Percentiles rank a stretch among this genome's conserved stretches.
These are phyloP conservation scores for Hydrolagus affinis DNA, from an alignment of 2,113 vertebrate genomes.

Conservation along the genomic window DNA sequence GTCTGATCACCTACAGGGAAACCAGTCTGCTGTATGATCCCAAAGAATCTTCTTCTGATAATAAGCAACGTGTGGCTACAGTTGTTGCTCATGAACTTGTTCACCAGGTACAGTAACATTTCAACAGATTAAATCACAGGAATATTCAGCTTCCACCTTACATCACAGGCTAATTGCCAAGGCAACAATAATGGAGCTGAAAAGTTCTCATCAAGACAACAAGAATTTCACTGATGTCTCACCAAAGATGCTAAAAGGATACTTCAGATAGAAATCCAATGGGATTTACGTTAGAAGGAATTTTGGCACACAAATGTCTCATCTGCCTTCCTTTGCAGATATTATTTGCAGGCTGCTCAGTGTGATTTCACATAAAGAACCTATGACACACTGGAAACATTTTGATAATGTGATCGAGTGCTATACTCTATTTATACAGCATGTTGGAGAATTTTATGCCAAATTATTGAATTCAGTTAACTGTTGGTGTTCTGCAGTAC, in stretches of 20 bases:
- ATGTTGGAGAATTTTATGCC: no score
- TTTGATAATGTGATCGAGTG: no score
- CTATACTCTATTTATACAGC: no score
- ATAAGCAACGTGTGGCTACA: constrained; percentile 79
- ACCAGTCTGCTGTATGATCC: constrained; percentile 83
- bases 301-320: neutral
- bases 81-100: constrained; percentile 88
- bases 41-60: constrained; percentile 69
- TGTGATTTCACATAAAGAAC: neutral
- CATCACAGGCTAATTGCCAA: no score
- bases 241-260: no score
- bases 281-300: neutral
- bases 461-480: no score
- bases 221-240: no score
- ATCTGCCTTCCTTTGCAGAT: neutral
- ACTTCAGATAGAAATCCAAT: neutral
- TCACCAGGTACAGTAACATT: constrained; percentile 72
- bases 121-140: neutral
- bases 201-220: no score
- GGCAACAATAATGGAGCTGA: neutral
- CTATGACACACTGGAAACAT: no score
- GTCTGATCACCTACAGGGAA: constrained; percentile 89
- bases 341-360: neutral
- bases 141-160: neutral
- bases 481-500: no score